Percentiles rank a stretch among this genome's conserved stretches.
phyloP scores from a whole-genome alignment of 1,140 invertebrate genomes.

The Armadillidium nasatum region DNA sequence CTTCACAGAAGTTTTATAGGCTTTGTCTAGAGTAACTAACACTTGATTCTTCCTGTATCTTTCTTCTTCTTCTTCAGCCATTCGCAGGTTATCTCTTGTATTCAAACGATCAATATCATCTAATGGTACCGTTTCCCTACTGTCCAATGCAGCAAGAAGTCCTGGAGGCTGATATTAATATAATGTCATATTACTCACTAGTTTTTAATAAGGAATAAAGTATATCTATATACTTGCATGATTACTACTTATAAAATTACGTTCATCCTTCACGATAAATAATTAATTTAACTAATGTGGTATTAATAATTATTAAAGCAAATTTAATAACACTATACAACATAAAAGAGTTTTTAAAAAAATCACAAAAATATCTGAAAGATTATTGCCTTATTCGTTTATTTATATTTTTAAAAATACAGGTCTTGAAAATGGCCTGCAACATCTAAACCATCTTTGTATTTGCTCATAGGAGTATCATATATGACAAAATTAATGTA shows the following conservation, averaged over 20 bases:
- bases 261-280: too few species aligned
- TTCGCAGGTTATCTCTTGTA: slow-evolving; percentile 87
- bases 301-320: too few species aligned
- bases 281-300: too few species aligned
- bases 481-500: too few species aligned
- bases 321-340: too few species aligned
- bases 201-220: neutral
- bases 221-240: neutral
- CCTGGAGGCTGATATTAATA: slow-evolving; percentile 66
- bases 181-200: neutral
- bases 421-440: too few species aligned
- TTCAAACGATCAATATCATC: slow-evolving; percentile 70
- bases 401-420: too few species aligned
- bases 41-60: slow-evolving; percentile 37
- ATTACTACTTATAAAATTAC: neutral
- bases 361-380: too few species aligned
- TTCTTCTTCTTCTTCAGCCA: slow-evolving; percentile 67
- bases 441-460: too few species aligned
- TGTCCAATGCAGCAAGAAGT: slow-evolving; percentile 83
- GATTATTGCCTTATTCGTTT: too few species aligned
- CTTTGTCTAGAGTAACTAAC: slow-evolving; percentile 37
- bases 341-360: too few species aligned
- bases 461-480: too few species aligned
- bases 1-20: slow-evolving; percentile 51
- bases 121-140: slow-evolving; percentile 75